Evolutionary conservation across 2,113 vertebrate species (phyloP).

Genomic region (Gadus chalcogrammus): DNA sequence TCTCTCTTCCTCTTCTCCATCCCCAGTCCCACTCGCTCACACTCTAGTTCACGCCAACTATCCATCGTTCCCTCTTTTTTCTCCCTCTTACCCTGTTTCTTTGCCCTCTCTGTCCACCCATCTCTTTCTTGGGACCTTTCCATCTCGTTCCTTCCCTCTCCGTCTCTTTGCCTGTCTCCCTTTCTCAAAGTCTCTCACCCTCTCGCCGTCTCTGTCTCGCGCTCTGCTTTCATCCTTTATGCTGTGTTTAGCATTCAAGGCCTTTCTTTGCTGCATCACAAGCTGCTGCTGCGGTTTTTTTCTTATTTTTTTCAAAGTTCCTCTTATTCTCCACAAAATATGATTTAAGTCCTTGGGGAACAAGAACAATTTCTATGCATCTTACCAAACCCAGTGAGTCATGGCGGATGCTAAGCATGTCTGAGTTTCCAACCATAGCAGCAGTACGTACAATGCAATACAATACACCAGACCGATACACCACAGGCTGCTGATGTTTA

Average conservation of each 20-base stretch:
- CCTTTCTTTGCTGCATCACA: conserved; percentile 63
- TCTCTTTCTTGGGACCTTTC: conserved; percentile 21
- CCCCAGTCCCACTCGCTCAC: conserved; percentile 2
- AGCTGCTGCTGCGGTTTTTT: conserved; percentile 21
- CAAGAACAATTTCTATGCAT: conserved; percentile 29
- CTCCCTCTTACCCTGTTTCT: neutral
- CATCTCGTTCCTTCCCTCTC: conserved; percentile 6
- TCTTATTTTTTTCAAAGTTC: conserved; percentile 56
- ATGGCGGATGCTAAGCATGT: conserved; percentile 3
- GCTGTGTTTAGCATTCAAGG: conserved; percentile 67
- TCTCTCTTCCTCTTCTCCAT: neutral
- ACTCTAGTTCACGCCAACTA: too few species aligned
- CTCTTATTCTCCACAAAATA: conserved; percentile 32
- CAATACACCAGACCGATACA: neutral
- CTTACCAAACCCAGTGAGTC: conserved; percentile 17
- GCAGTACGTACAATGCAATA: conserved; percentile 7
- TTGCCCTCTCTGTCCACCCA: conserved; percentile 2
- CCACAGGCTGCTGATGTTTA: too few species aligned
- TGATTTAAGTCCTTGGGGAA: conserved; percentile 38
- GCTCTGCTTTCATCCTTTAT: conserved; percentile 39
- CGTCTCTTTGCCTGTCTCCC: neutral
- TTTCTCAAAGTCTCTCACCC: neutral
- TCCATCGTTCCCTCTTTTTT: too few species aligned
- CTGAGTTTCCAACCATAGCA: neutral
- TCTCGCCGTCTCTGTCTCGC: conserved; percentile 30